These are phyloP conservation scores for Epizoanthus ramosus DNA, from an alignment of 92 coral and sea anemone genomes.

Conservation along the genomic window DNA sequence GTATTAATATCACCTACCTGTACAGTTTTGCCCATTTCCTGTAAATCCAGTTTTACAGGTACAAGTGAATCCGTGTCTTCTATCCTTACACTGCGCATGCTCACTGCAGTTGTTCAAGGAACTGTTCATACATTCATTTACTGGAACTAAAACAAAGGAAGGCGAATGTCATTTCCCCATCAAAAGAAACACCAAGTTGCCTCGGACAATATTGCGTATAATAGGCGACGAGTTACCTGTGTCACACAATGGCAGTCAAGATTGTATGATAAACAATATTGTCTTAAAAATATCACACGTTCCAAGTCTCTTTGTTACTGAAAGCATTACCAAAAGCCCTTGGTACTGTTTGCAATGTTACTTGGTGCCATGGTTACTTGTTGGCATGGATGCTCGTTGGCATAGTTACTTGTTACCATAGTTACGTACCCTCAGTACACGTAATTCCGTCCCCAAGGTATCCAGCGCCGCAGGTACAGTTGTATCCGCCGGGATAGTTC, in stretches of 20 bases:
- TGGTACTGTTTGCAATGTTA: no score
- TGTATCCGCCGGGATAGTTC: slow-evolving; percentile 13
- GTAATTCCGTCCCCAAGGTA: background rate
- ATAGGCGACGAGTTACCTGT: no score
- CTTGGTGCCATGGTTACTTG: no score
- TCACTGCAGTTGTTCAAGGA: slow-evolving; percentile 11
- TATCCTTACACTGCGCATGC: slow-evolving; percentile 18
- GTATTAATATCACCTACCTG: background rate
- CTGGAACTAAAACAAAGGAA: background rate
- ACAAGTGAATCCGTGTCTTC: background rate
- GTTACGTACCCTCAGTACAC: background rate
- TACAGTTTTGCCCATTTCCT: slow-evolving; percentile 14
- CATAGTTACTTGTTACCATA: no score
- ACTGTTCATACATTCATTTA: slow-evolving; percentile 16
- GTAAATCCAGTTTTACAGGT: slow-evolving; percentile 2
- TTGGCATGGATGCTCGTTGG: no score
- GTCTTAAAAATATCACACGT: no score
- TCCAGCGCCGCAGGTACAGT: slow-evolving; percentile 16
- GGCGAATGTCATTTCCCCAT: background rate
- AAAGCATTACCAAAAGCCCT: no score
- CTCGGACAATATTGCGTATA: no score
- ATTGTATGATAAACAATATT: no score
- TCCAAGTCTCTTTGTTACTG: no score
- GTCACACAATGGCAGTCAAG: no score
- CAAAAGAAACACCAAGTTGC: no score